These are phyloP conservation scores for Sebastes minor DNA, from an alignment of 2,797 vertebrate genomes.

Conservation along the genomic window DNA sequence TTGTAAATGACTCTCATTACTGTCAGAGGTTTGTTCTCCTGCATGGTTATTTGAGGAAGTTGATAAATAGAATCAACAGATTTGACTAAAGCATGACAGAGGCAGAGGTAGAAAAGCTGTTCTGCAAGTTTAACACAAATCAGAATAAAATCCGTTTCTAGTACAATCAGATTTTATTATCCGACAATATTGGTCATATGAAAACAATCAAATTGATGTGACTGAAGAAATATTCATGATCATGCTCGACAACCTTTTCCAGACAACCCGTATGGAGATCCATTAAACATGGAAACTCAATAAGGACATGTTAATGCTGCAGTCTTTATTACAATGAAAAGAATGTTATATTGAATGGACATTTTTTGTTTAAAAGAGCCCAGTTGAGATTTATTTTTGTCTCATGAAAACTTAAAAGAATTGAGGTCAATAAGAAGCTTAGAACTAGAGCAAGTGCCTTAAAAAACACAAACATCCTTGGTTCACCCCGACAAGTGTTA, in stretches of 20 bases:
- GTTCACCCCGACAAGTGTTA: background rate
- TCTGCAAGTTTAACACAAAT: slow-evolving; percentile 7
- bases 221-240: background rate
- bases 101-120: background rate
- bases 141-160: background rate
- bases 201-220: background rate
- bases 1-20: slow-evolving; percentile 9
- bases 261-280: background rate
- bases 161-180: slow-evolving; percentile 1
- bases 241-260: background rate
- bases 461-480: background rate
- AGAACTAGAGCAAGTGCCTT: background rate
- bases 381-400: background rate
- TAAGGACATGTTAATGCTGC: slow-evolving; percentile 11
- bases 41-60: background rate
- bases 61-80: background rate
- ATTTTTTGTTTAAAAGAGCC: background rate
- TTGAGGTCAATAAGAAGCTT: background rate
- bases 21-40: background rate
- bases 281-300: background rate
- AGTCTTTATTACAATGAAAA: background rate
- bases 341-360: background rate
- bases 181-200: background rate
- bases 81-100: background rate
- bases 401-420: background rate